A percentile compares a stretch with the other conserved stretches of the same genome.
These are phyloP conservation scores for Sialia sialis DNA, from an alignment of 2,113 vertebrate genomes.

Conservation along the genomic window DNA sequence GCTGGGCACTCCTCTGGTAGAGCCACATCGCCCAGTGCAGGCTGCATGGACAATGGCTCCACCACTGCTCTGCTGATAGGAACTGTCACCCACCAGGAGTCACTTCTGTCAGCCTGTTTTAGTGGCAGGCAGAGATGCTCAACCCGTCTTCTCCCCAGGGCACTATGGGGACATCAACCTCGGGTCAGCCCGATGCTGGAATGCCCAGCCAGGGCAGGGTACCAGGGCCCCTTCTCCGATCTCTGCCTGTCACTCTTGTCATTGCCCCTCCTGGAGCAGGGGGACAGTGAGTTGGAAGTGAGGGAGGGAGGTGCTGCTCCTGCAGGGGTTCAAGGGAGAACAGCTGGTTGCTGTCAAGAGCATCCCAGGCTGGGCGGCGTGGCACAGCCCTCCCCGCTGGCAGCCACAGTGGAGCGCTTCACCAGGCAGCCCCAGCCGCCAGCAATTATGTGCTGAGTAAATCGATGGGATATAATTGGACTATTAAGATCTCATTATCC, in stretches of 20 bases:
- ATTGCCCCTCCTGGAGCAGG: background rate
- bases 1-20: background rate
- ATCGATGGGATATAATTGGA: slow-evolving; percentile 77
- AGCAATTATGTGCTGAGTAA: slow-evolving; percentile 72
- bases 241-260: background rate
- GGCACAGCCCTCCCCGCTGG: background rate
- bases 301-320: background rate
- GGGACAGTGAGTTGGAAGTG: fast-evolving
- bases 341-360: slow-evolving; percentile 15
- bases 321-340: background rate
- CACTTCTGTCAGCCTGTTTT: background rate
- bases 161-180: fast-evolving
- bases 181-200: background rate
- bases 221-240: background rate
- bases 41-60: background rate
- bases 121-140: background rate
- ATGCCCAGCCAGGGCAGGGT: background rate
- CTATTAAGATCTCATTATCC: slow-evolving; percentile 86
- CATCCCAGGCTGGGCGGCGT: background rate
- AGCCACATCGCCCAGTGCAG: too few relatives aligned
- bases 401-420: slow-evolving; percentile 43
- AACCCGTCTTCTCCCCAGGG: background rate
- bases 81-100: background rate
- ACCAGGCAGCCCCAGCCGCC: slow-evolving; percentile 66
- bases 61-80: background rate